These are phyloP conservation scores for Semaprochilodus insignis DNA, from an alignment of 2,797 vertebrate genomes.

Conservation along the genomic window DNA sequence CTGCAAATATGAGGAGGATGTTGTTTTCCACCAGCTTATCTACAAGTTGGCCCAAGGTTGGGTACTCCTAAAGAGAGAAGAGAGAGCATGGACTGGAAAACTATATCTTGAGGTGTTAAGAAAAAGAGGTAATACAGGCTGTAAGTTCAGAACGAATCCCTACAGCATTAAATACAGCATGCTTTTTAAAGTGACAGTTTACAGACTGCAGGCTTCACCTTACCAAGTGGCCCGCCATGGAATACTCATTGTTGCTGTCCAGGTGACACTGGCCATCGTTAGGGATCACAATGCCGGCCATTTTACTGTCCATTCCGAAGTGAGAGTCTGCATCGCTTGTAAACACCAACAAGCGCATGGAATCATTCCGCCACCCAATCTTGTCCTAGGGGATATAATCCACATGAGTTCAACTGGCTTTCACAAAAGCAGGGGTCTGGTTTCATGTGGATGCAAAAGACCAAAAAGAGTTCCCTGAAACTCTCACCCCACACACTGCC, in stretches of 20 bases:
- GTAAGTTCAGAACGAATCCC: neutral
- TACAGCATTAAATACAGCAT: neutral
- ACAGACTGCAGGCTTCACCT: constrained; percentile 44
- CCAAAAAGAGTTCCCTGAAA: neutral
- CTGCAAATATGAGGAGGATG: constrained; percentile 95
- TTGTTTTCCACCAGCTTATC: constrained; percentile 97
- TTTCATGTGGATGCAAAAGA: neutral
- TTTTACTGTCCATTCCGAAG: constrained; percentile 98
- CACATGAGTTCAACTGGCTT: neutral
- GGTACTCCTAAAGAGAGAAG: constrained; percentile 86
- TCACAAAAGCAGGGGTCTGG: constrained; percentile 20
- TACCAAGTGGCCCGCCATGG: constrained; percentile 92
- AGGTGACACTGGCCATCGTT: constrained; percentile 96
- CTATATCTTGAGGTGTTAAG: neutral
- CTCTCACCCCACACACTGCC: constrained; percentile 92
- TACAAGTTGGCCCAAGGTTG: constrained; percentile 92
- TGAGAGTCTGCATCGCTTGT: constrained; percentile 96
- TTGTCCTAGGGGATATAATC: constrained; percentile 81
- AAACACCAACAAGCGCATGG: constrained; percentile 95
- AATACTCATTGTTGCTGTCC: constrained; percentile 92
- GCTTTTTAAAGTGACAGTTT: neutral
- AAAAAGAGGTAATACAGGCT: neutral
- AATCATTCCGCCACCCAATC: constrained; percentile 97
- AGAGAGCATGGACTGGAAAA: constrained; percentile 7
- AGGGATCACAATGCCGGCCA: constrained; percentile 95